Evolutionary conservation across 2,888 invertebrate species (phyloP), one percentile per base, ranked within the genome.

Genomic region (Atherix ibis): DNA sequence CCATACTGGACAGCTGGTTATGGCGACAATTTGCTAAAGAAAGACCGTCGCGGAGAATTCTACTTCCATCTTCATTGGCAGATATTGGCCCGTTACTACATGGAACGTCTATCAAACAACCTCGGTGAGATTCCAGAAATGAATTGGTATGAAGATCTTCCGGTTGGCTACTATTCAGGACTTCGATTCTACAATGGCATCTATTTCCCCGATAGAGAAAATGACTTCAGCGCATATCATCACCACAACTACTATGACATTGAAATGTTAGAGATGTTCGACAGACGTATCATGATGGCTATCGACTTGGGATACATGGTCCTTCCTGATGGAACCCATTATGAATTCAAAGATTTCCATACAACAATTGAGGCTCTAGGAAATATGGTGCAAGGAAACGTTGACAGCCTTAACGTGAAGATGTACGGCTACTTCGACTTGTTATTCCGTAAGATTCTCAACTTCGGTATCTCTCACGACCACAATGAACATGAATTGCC

Each of bases 1-100:
- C 81, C 82, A 4, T 70, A 63, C 64, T 80, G 76, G 74, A 66
- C 76, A 65, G 64, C 66, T 39, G 70, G 72, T 28, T 48, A 51
- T 8, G 54, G 59, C 22, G 55, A 49, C 10, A 46, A 48, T 2
- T 38, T 53, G 6, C 43, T 53, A 4, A 53, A 50, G 38, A 50
- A 49, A 34, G 54, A 54, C 39, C 53, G 53, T 34, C 62, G 66
- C 5, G 67, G 67, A 25, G 62, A 58, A 39, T 51, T 60, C 13
- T 66, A 60, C 42, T 50, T 67, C 10, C 67, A 59, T 43, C 47
- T 55, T 12, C 65, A 68, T 46, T 62, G 62, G 43, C 65, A 64
- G 41, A 37, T 68, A 5, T 38, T 66, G 45, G 56, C 63, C 14
- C 65, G 68, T 39, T 67, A 64, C 48, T 55, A 62, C 40, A 41